Percentiles rank a stretch among this genome's conserved stretches.
Evolutionary conservation across 2,888 invertebrate species (phyloP).

Genomic region (Amphipyra berbera): DNA sequence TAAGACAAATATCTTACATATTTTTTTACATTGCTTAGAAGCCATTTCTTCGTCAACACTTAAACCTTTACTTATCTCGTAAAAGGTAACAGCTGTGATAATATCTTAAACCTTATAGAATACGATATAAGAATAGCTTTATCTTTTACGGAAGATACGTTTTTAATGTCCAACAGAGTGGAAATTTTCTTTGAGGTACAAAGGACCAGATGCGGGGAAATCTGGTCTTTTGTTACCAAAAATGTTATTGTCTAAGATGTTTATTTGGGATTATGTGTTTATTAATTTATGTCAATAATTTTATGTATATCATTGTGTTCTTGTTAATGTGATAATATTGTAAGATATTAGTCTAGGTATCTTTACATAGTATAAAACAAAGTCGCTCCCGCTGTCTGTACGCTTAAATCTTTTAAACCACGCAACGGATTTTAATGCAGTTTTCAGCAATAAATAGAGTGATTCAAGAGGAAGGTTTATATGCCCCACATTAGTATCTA

Average conservation of each 20-base stretch:
- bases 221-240: conserved; percentile 10
- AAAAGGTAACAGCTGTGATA: conserved; percentile 23
- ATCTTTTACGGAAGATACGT: conserved; percentile 24
- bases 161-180: conserved; percentile 4
- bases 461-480: too few relatives aligned
- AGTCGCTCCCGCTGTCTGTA: too few relatives aligned
- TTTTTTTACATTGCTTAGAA: neutral
- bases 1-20: too few relatives aligned
- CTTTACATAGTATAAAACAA: too few relatives aligned
- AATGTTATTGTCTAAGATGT: conserved; percentile 10
- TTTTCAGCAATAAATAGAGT: too few relatives aligned
- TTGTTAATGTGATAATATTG: conserved; percentile 1
- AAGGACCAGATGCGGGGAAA: conserved; percentile 7
- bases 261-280: conserved; percentile 20
- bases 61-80: conserved; percentile 21
- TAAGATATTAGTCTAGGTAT: neutral
- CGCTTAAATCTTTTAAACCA: too few relatives aligned
- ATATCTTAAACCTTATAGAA: conserved; percentile 6
- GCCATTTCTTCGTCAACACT: conserved; percentile 23
- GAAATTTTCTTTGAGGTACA: conserved; percentile 13
- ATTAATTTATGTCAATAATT: conserved; percentile 3
- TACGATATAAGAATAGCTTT: conserved; percentile 11
- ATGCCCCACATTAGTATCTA: too few relatives aligned
- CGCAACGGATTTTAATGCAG: too few relatives aligned
- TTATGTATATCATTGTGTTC: neutral